These are phyloP conservation scores for Notospermus geniculatus DNA, from an alignment of 1,140 invertebrate genomes.

Conservation along the genomic window DNA sequence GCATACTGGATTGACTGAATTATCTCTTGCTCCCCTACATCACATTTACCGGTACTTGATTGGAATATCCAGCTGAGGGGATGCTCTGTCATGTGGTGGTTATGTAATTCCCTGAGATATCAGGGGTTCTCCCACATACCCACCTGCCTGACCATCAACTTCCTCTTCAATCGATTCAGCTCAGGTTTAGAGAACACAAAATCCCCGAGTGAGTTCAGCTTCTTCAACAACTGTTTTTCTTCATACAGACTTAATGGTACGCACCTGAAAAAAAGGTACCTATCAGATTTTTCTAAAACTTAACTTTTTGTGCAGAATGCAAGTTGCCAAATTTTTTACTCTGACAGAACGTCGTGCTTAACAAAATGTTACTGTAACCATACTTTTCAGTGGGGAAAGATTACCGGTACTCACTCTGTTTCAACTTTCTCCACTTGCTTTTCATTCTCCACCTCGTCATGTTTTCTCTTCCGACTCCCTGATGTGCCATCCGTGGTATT, in stretches of 20 bases:
- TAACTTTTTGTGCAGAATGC: not conserved
- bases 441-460: conserved; percentile 17
- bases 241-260: conserved; percentile 61
- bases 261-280: conserved; percentile 27
- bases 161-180: conserved; percentile 61
- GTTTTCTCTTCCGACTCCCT: conserved; percentile 10
- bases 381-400: not conserved
- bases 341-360: too few species aligned
- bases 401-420: conserved; percentile 1
- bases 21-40: too few species aligned
- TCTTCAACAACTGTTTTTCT: conserved; percentile 61
- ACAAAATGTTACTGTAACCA: too few species aligned
- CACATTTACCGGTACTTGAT: too few species aligned
- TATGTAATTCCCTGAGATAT: too few species aligned
- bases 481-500: not conserved
- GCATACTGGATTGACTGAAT: too few species aligned
- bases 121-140: too few species aligned
- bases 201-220: conserved; percentile 52
- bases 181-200: conserved; percentile 50
- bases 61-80: too few species aligned
- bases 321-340: not conserved
- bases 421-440: not conserved
- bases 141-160: conserved; percentile 63
- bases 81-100: too few species aligned
- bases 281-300: not conserved